phyloP scores from a whole-genome alignment of 2,888 invertebrate genomes.

The Ennomos erosarius region DNA sequence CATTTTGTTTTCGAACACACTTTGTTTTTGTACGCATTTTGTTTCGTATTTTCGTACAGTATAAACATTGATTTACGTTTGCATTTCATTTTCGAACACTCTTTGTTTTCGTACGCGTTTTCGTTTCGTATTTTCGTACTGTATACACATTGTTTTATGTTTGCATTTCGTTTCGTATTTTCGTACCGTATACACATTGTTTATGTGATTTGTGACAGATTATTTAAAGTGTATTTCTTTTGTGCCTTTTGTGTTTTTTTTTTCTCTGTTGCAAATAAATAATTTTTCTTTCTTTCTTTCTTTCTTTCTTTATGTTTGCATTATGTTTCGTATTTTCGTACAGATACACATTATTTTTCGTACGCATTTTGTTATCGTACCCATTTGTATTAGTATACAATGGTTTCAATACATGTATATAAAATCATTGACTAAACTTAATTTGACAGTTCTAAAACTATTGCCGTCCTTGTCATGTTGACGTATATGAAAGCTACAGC shows the following conservation, averaged over 20 bases:
- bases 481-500: too few relatives aligned
- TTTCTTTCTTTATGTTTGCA: background rate
- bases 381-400: background rate
- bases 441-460: too few relatives aligned
- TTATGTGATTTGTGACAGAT: too few relatives aligned
- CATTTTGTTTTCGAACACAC: slow-evolving; percentile 16
- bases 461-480: too few relatives aligned
- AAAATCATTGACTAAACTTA: too few relatives aligned
- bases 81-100: background rate
- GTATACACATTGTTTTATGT: background rate
- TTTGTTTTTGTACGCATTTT: slow-evolving; percentile 11
- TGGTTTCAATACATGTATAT: too few relatives aligned
- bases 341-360: background rate
- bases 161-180: slow-evolving; percentile 2
- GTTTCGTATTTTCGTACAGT: background rate
- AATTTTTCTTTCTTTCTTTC: slow-evolving; percentile 2
- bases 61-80: background rate
- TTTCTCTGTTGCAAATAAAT: too few relatives aligned
- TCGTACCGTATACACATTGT: slow-evolving; percentile 1
- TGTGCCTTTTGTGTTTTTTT: too few relatives aligned
- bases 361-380: slow-evolving; percentile 1
- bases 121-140: background rate
- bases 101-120: too few relatives aligned
- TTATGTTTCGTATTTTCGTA: background rate
- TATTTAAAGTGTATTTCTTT: too few relatives aligned